Base-by-base conservation (phyloP, 2,888 invertebrate genomes). In the Macroteleia sp. region DNA sequence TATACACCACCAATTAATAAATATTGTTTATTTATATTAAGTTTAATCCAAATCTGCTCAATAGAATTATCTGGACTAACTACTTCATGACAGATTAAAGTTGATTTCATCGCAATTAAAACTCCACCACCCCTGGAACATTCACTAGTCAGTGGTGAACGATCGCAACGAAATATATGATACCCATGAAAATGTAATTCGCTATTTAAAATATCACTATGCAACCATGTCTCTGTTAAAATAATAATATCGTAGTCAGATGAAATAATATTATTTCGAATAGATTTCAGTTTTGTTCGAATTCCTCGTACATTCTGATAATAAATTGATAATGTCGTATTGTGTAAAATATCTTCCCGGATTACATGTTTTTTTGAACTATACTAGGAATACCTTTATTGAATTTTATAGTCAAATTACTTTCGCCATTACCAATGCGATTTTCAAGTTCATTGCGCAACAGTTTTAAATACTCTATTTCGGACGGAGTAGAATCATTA, bases 231-330 rank as follows among this genome's bases (percentile, higher is more conserved):
- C 20, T 46, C 46, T 2, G 46, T 46, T 28, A 46, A 28, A 28
- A 46, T 46, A 8, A 46, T 28, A 25, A 46, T 14, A 46, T 19
- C 42, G n/a, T 42, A 42, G 9, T 10, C 19, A 25, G 25, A 5
- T 25, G 20, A 20, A 10, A n/a, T 14, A 14, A 50, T 32, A n/a
- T 30, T 19, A 19, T 30, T 50, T 2, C 50, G 50, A 0, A 50
- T 17, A 2, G 6, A 12, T 2, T 9, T 17, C 9, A 46, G 12
- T 50, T 30, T 50, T 10, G 50, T 50, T 32, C 32, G 3, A 22
- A 50, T 22, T 2, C 46, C 46, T 9, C 46, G 46, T 3, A 46
- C 28, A 14, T 46, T 46, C 17, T 46, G 46, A 46, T 46, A 46
- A 46, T 46, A 46, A 46, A 46, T 42, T 3, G 34, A 34, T n/a